Evolutionary conservation across 1,140 invertebrate genomes (phyloP).

Genomic region (Scaptomyza graminum): DNA sequence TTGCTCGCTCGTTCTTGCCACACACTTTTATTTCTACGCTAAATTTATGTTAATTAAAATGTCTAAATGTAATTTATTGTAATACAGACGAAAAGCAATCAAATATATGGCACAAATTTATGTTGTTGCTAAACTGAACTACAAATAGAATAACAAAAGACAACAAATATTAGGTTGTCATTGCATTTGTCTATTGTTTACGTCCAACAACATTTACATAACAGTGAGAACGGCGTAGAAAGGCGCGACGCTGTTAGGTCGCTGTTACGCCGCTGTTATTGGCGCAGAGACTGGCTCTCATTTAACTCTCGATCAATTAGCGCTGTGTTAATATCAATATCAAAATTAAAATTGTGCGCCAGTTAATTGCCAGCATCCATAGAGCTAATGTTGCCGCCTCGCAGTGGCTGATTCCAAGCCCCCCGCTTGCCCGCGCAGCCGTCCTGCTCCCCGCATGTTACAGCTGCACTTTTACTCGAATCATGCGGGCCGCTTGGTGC

Average conservation of each 20-base stretch:
- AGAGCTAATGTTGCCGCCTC: constrained; percentile 48
- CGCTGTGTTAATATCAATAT: constrained; percentile 10
- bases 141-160: constrained; percentile 33
- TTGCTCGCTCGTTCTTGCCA: neutral
- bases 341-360: constrained; percentile 28
- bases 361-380: constrained; percentile 57
- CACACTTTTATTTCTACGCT: constrained; percentile 55
- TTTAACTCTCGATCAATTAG: constrained; percentile 43
- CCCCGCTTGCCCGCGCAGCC: constrained; percentile 18
- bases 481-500: constrained; percentile 86
- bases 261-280: constrained; percentile 42
- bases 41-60: constrained; percentile 81
- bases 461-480: constrained; percentile 92
- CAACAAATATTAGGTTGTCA: constrained; percentile 30
- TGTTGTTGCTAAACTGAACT: constrained; percentile 26
- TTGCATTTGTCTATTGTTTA: constrained; percentile 15
- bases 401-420: constrained; percentile 44
- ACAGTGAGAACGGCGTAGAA: constrained; percentile 60
- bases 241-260: constrained; percentile 29
- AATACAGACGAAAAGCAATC: constrained; percentile 24
- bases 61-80: constrained; percentile 70
- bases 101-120: constrained; percentile 30
- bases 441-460: constrained; percentile 86
- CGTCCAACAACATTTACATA: neutral
- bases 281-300: neutral